Evolutionary conservation across 1,140 invertebrate species (phyloP), one percentile per base, ranked within the genome.

Genomic region (Anastrepha obliqua): DNA sequence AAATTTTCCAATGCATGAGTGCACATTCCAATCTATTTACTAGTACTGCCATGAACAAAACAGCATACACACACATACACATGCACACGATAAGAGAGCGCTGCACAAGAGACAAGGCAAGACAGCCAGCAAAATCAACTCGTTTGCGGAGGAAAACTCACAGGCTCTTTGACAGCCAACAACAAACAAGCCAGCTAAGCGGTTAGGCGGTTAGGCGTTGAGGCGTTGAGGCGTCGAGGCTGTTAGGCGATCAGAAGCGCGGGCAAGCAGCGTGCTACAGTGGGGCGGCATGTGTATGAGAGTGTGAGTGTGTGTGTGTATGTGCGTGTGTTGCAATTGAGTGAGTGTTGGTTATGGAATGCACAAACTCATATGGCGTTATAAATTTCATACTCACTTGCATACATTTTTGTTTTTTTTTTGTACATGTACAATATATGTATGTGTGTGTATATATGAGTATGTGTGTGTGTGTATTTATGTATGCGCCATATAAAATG

Each of bases 1-100:
- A 55, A 81, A 81, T 29, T 81, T 78, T 81, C 20, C 74, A 55
- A 81, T 74, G 70, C 70, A 47, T 47, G 74, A 81, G 51, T 55
- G 47, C 74, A 81, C 74, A 81, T 81, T 81, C 74, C 74, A 81
- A 55, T 81, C 51, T 9, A 58, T 55, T 55, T 55, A 81, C 8
- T 55, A 55, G n/a, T 55, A 20, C 3, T 81, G 51, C 51, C 20
- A 81, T 42, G 74, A 81, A 81, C 47, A 74, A 74, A 42, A 74
- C n/a, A 17, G 5, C 29, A 29, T 29, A 51, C 47, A 2, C n/a
- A 51, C 17, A 51, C 8, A 81, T n/a, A 55, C 44, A 81, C 74
- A 20, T 7, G 44, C n/a, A 11, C 15, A 55, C 15, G 29, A 13
- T 15, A 11, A 62, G 7, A 62, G 7, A 62, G 11, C 15, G 74